A percentile compares a stretch with the other conserved stretches of the same genome.
These are phyloP conservation scores for Chymomyza procnemis DNA, from an alignment of 2,888 invertebrate species.

Conservation along the genomic window DNA sequence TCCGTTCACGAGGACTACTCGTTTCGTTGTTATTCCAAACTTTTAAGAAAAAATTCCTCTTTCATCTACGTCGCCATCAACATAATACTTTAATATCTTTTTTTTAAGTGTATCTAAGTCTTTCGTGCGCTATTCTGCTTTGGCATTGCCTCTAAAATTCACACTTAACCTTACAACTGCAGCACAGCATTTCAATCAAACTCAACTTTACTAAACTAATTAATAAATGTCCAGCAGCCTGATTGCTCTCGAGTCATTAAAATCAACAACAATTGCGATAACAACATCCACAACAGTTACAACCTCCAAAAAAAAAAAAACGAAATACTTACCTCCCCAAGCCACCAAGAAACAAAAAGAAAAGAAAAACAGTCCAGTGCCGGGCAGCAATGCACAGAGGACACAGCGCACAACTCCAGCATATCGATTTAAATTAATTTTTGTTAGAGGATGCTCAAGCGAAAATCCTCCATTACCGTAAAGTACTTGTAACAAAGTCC, in stretches of 20 bases:
- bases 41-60: too few relatives aligned
- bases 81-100: not conserved
- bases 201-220: not conserved
- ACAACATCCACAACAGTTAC: conserved; percentile 17
- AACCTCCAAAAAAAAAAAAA: conserved; percentile 24
- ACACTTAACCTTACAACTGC: conserved; percentile 4
- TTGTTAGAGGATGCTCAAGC: conserved; percentile 78
- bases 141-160: conserved; percentile 48
- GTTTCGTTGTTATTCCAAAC: too few relatives aligned
- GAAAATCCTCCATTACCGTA: conserved; percentile 78
- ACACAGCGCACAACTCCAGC: conserved; percentile 50
- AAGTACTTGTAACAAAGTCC: conserved; percentile 77
- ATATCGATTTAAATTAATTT: conserved; percentile 78
- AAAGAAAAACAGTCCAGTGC: conserved; percentile 16
- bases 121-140: conserved; percentile 6
- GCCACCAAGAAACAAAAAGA: not conserved
- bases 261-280: conserved; percentile 35
- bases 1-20: too few relatives aligned
- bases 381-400: conserved; percentile 7
- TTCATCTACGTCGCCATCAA: too few relatives aligned
- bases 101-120: not conserved
- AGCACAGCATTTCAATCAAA: not conserved
- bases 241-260: not conserved
- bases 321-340: too few relatives aligned
- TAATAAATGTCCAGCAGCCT: not conserved